Conservation (phyloP, 2,113 vertebrate genomes). For the Urocitellus parryii region DNA sequence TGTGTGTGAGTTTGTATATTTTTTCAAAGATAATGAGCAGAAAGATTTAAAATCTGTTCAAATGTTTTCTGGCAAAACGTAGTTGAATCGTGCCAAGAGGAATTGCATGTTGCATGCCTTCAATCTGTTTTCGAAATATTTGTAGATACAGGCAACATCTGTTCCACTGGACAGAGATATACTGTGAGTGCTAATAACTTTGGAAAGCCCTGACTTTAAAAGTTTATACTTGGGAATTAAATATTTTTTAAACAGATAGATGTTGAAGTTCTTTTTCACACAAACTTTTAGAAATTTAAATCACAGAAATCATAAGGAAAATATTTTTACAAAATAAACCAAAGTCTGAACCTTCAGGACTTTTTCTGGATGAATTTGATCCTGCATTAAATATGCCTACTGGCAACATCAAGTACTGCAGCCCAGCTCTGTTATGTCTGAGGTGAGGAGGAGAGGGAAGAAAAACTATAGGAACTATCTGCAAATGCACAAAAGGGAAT, state of each 20-base stretch:
- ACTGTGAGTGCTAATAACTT: conserved; percentile 66
- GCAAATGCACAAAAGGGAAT: not conserved
- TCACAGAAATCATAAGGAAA: conserved; percentile 50
- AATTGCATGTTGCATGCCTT: conserved; percentile 72
- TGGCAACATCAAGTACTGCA: not conserved
- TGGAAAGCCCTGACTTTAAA: conserved; percentile 67
- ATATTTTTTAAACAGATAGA: conserved; percentile 76
- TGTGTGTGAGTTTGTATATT: conserved; percentile 74
- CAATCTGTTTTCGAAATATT: conserved; percentile 74
- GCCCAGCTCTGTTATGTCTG: not conserved
- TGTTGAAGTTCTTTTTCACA: conserved; percentile 46
- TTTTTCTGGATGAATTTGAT: conserved; percentile 18
- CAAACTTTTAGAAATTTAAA: conserved; percentile 14
- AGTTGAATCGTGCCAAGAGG: conserved; percentile 68
- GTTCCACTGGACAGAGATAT: conserved; percentile 69
- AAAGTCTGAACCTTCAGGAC: conserved; percentile 23
- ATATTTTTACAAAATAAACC: conserved; percentile 53
- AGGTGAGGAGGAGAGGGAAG: not conserved
- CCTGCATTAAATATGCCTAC: not conserved
- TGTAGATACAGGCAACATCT: conserved; percentile 72
- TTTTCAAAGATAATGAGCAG: conserved; percentile 81
- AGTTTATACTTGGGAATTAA: conserved; percentile 69
- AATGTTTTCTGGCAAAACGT: conserved; percentile 78
- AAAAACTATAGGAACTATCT: not conserved
- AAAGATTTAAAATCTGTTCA: conserved; percentile 78